Percentiles rank a stretch among this genome's conserved stretches.
Evolutionary conservation across 2,113 vertebrate species (phyloP).

Genomic region (Phrynosoma platyrhinos): DNA sequence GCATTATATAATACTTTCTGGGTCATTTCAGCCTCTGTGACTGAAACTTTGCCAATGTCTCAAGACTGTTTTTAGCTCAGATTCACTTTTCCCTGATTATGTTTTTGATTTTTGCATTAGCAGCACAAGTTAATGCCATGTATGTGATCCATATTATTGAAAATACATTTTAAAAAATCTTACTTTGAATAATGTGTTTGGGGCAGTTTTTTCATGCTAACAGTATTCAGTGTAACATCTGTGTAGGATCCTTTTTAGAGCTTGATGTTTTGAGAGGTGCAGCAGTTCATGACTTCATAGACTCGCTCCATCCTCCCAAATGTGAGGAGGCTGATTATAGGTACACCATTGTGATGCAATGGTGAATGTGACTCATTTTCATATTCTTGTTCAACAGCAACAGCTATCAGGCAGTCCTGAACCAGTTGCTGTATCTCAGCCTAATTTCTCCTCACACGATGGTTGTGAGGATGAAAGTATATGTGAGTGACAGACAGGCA

Average conservation of each 20-base stretch:
- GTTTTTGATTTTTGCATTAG: slow-evolving; percentile 1
- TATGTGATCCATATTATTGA: not conserved
- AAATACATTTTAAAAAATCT: not conserved
- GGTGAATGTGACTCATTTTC: not conserved
- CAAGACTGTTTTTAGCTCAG: slow-evolving; percentile 8
- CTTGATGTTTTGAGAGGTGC: not conserved
- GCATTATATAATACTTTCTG: not conserved
- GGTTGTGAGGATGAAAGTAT: not conserved
- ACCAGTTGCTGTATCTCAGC: not conserved
- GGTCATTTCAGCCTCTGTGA: not conserved
- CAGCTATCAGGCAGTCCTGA: too few species aligned
- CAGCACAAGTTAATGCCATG: not conserved
- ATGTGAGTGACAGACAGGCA: not conserved
- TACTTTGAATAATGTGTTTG: not conserved
- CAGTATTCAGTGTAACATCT: not conserved
- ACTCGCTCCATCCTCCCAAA: not conserved
- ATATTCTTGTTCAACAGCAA: not conserved
- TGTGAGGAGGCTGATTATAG: slow-evolving; percentile 3
- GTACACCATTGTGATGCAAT: not conserved
- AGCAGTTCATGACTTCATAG: not conserved
- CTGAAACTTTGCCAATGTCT: not conserved
- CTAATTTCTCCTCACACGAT: not conserved
- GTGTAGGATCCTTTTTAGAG: not conserved
- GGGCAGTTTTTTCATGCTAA: not conserved
- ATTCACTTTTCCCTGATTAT: not conserved